Percentiles rank a stretch among this genome's conserved stretches.
phyloP scores from a whole-genome alignment of 2,113 vertebrate genomes.

The Caranx melampygus region DNA sequence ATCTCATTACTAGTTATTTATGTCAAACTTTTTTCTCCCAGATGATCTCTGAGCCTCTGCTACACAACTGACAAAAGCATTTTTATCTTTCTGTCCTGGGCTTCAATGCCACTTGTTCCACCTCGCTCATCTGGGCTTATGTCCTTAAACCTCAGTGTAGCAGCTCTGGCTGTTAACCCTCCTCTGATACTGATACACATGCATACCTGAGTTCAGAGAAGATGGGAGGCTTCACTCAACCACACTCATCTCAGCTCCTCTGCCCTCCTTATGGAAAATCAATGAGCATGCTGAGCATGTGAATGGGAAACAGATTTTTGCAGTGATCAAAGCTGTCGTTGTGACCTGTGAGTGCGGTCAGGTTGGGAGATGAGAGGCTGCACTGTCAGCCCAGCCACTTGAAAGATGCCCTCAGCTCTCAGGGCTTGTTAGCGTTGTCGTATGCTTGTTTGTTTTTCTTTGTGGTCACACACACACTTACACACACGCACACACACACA shows the following conservation, averaged over 20 bases:
- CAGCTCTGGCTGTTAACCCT: slow-evolving; percentile 41
- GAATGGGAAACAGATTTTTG: slow-evolving; percentile 70
- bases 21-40: slow-evolving; percentile 49
- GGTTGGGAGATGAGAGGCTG: slow-evolving; percentile 59
- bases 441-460: slow-evolving; percentile 73
- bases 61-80: slow-evolving; percentile 26
- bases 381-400: slow-evolving; percentile 67
- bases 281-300: slow-evolving; percentile 58
- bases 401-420: slow-evolving; percentile 65
- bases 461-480: slow-evolving; percentile 36
- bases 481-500: background rate
- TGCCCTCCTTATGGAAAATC: slow-evolving; percentile 60
- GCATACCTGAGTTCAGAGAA: slow-evolving; percentile 41
- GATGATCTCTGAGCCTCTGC: slow-evolving; percentile 37
- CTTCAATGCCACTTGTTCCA: slow-evolving; percentile 31
- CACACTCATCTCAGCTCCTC: slow-evolving; percentile 42
- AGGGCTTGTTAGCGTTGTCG: slow-evolving; percentile 55
- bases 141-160: slow-evolving; percentile 41
- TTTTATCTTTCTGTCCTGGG: slow-evolving; percentile 31
- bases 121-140: slow-evolving; percentile 26
- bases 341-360: slow-evolving; percentile 65
- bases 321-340: slow-evolving; percentile 70
- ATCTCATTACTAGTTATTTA: slow-evolving; percentile 61
- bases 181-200: slow-evolving; percentile 37
- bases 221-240: slow-evolving; percentile 25